These are phyloP conservation scores for Axea sp. DNA, from an alignment of 2,888 invertebrate species.

Conservation along the genomic window DNA sequence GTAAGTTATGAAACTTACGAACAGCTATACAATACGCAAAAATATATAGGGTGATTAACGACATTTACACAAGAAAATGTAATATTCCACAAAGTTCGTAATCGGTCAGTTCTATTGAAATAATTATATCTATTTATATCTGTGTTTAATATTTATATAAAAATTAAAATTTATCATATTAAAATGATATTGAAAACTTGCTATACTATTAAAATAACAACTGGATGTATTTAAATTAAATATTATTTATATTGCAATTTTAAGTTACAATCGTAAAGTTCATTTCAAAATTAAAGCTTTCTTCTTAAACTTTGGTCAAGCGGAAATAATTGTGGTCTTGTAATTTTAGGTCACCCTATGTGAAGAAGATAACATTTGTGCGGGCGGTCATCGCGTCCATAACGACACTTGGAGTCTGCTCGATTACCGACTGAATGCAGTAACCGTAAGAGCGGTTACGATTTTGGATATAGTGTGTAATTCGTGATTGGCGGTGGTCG, in stretches of 20 bases:
- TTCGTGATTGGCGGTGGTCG: conserved; percentile 76
- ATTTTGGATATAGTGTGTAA: conserved; percentile 75
- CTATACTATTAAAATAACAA: too few relatives aligned
- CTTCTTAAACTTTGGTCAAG: conserved; percentile 3
- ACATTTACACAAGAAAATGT: neutral
- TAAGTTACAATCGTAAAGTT: too few relatives aligned
- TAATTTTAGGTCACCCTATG: conserved; percentile 52
- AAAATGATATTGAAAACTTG: too few relatives aligned
- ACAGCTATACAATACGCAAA: conserved; percentile 22
- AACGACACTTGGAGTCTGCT: conserved; percentile 62
- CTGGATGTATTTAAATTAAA: too few relatives aligned
- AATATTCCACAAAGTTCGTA: neutral
- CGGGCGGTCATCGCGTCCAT: conserved; percentile 65
- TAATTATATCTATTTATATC: too few relatives aligned
- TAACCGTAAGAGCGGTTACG: conserved; percentile 68
- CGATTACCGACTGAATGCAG: conserved; percentile 61
- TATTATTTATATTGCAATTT: too few relatives aligned
- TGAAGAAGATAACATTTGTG: conserved; percentile 65
- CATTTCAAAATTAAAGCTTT: too few relatives aligned
- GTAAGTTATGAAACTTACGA: conserved; percentile 58
- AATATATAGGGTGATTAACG: conserved; percentile 34
- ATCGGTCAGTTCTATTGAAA: too few relatives aligned
- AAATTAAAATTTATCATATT: too few relatives aligned
- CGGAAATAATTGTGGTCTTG: conserved; percentile 1
- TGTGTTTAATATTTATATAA: too few relatives aligned